Evolutionary conservation across 1,140 invertebrate species (phyloP).

Genomic region (Cardiocondyla obscurior): DNA sequence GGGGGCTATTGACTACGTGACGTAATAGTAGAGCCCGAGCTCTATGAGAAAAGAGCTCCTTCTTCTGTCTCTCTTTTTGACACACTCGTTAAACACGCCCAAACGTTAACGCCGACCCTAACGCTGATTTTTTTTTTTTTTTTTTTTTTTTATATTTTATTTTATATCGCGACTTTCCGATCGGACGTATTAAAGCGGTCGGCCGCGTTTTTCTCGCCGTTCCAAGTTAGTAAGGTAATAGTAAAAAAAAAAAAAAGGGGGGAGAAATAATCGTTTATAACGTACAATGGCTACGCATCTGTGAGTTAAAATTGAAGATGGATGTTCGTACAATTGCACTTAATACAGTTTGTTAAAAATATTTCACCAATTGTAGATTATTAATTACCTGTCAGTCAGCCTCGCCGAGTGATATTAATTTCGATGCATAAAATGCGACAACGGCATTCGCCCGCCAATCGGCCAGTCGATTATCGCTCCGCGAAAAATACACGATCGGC

Average conservation of each 20-base stretch:
- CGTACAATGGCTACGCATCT: too few species aligned
- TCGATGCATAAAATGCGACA: neutral
- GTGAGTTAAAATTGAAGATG: neutral
- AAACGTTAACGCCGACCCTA: neutral
- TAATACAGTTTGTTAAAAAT: conserved; percentile 10
- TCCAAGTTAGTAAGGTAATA: conserved; percentile 24
- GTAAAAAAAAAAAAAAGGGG: too few species aligned
- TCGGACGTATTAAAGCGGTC: conserved; percentile 39
- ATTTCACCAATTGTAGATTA: neutral
- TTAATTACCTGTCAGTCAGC: conserved; percentile 41
- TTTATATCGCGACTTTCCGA: conserved; percentile 13
- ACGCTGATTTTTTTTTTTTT: conserved; percentile 21
- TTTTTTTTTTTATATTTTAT: too few species aligned
- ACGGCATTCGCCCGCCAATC: neutral
- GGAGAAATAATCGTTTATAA: too few species aligned
- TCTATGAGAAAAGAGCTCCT: conserved; percentile 47
- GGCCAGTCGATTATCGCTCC: neutral
- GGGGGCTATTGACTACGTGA: conserved; percentile 70
- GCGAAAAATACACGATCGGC: neutral
- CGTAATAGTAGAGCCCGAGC: conserved; percentile 43
- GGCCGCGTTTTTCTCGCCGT: conserved; percentile 27
- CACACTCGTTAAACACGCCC: conserved; percentile 62
- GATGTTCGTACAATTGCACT: neutral
- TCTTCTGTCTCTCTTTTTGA: conserved; percentile 51
- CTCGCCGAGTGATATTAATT: conserved; percentile 29